These are phyloP conservation scores for Thaumetopoea pityocampa DNA, from an alignment of 1,140 invertebrate species.

Conservation along the genomic window DNA sequence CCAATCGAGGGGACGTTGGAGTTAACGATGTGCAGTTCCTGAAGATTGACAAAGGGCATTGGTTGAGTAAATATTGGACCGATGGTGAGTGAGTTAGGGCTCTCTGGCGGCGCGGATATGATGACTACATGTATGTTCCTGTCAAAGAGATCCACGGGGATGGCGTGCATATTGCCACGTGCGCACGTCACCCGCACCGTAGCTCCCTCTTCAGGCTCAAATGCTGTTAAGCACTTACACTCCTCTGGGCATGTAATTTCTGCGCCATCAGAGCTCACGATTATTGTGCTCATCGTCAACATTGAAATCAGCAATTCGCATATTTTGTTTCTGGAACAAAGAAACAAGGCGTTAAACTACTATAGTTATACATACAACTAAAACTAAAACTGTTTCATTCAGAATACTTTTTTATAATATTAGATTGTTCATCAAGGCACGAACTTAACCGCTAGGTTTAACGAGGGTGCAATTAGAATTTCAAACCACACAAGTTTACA, in stretches of 20 bases:
- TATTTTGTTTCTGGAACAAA: conserved; percentile 46
- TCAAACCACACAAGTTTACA: no score
- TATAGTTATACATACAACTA: no score
- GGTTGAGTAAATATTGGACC: conserved; percentile 82
- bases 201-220: conserved; percentile 29
- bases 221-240: conserved; percentile 36
- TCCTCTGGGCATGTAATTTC: conserved; percentile 48
- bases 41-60: conserved; percentile 78
- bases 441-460: no score
- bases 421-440: no score
- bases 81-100: conserved; percentile 82
- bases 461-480: no score
- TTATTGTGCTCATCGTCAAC: conserved; percentile 16
- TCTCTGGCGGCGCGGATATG: conserved; percentile 80
- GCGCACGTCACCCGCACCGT: conserved; percentile 58
- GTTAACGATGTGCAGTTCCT: conserved; percentile 85
- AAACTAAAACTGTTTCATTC: no score
- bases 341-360: no score
- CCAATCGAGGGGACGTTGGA: conserved; percentile 88
- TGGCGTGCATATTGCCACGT: conserved; percentile 77
- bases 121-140: conserved; percentile 80
- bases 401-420: no score
- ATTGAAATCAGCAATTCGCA: conserved; percentile 18
- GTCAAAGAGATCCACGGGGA: conserved; percentile 79
- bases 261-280: conserved; percentile 23